Evolutionary conservation across 2,888 invertebrate genomes (phyloP).

Genomic region (Theretra japonica): DNA sequence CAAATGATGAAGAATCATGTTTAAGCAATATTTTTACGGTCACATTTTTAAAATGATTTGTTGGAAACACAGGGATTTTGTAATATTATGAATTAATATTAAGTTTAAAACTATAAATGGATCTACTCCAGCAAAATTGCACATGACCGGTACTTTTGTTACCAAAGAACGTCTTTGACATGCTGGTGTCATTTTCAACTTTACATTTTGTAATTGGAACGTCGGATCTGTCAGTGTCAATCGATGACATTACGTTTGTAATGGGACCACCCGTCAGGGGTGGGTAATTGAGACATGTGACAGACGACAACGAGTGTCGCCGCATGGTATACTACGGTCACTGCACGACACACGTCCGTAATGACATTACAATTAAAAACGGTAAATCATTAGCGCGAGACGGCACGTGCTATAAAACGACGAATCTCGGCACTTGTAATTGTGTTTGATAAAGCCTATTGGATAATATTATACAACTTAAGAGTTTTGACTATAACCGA

Average conservation of each 20-base stretch:
- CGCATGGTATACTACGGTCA: background rate
- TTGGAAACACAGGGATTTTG: too few species aligned
- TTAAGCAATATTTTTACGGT: too few species aligned
- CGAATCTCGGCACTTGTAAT: background rate
- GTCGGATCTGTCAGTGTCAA: constrained; percentile 16
- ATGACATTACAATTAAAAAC: constrained; percentile 40
- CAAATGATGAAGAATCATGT: too few species aligned
- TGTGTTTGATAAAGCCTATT: background rate
- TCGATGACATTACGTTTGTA: constrained; percentile 28
- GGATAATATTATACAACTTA: too few species aligned
- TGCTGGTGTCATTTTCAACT: background rate
- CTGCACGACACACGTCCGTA: constrained; percentile 10
- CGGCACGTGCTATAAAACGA: background rate
- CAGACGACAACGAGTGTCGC: constrained; percentile 40
- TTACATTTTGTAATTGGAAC: constrained; percentile 11
- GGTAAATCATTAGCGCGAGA: constrained; percentile 32
- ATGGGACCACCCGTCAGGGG: constrained; percentile 38
- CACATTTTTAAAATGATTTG: too few species aligned
- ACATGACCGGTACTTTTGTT: too few species aligned
- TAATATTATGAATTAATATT: too few species aligned
- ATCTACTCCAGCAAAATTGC: too few species aligned
- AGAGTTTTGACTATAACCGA: too few species aligned
- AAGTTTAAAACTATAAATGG: too few species aligned
- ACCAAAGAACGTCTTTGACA: too few species aligned
- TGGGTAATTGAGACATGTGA: constrained; percentile 50